Conservation (phyloP, 1,140 invertebrate genomes). For the Bombus superbus region DNA sequence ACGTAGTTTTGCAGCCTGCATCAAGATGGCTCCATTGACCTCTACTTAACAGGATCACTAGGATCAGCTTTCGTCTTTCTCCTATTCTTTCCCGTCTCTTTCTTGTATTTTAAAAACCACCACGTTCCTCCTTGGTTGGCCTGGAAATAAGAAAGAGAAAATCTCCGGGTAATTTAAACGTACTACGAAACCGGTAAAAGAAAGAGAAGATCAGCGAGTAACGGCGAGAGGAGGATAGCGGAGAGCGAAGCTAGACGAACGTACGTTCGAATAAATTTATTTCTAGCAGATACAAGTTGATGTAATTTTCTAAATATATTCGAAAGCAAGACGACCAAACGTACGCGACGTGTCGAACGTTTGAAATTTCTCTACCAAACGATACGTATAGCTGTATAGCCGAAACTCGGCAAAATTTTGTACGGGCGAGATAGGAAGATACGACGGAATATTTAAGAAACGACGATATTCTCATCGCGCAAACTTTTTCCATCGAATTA, state of each 20-base stretch:
- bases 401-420: too few relatives aligned
- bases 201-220: background rate
- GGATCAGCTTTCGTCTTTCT: conserved; percentile 20
- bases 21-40: conserved; percentile 72
- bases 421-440: too few relatives aligned
- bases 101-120: background rate
- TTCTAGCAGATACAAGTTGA: too few relatives aligned
- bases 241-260: too few relatives aligned
- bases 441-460: too few relatives aligned
- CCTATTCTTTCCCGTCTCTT: background rate
- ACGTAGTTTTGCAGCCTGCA: conserved; percentile 68
- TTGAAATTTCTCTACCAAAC: too few relatives aligned
- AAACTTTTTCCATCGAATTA: background rate
- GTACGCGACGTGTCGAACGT: too few relatives aligned
- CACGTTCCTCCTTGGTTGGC: background rate
- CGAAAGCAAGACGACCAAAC: too few relatives aligned
- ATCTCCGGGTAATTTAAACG: conserved; percentile 26
- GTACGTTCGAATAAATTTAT: too few relatives aligned
- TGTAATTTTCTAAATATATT: too few relatives aligned
- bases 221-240: background rate
- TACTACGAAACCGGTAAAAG: conserved; percentile 11
- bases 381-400: too few relatives aligned
- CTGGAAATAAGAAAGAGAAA: conserved; percentile 12
- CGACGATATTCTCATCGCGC: too few relatives aligned
- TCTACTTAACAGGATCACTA: conserved; percentile 40